Percentiles rank a stretch among this genome's conserved stretches.
Conservation (phyloP, 2,888 invertebrate genomes). For the Zele albiditarsus region DNA sequence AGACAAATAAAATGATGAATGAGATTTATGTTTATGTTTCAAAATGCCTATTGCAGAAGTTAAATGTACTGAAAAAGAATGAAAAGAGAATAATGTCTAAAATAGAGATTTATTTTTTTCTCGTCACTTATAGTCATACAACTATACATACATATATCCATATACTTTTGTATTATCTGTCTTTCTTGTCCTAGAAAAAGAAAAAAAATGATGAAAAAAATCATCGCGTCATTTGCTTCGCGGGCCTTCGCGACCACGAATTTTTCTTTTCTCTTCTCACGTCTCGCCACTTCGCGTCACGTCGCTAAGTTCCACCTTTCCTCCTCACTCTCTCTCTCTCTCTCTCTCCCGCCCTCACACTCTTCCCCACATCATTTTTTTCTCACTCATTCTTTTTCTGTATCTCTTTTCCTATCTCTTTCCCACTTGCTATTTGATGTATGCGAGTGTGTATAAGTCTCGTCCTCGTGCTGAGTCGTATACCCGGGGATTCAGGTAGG, state of each 20-base stretch:
- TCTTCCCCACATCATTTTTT: no score
- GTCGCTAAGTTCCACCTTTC: conserved; percentile 35
- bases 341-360: not conserved
- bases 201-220: conserved; percentile 6
- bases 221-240: conserved; percentile 3
- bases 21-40: conserved; percentile 4
- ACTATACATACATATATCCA: not conserved
- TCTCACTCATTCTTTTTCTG: not conserved
- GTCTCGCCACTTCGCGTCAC: conserved; percentile 41
- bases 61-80: not conserved
- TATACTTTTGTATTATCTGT: conserved; percentile 12
- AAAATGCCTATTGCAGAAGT: conserved; percentile 10
- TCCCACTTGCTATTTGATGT: conserved; percentile 16
- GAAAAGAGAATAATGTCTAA: conserved; percentile 7
- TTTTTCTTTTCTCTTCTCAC: conserved; percentile 36
- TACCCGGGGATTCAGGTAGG: conserved; percentile 38
- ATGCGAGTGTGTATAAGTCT: conserved; percentile 12
- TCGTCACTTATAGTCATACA: not conserved
- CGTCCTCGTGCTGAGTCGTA: conserved; percentile 19
- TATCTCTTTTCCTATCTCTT: not conserved
- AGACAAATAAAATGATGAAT: conserved; percentile 12
- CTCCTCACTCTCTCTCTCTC: not conserved
- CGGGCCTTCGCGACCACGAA: conserved; percentile 15
- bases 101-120: conserved; percentile 4
- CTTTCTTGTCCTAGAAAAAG: not conserved